phyloP scores from a whole-genome alignment of 2,113 vertebrate species.

The Propithecus coquereli region DNA sequence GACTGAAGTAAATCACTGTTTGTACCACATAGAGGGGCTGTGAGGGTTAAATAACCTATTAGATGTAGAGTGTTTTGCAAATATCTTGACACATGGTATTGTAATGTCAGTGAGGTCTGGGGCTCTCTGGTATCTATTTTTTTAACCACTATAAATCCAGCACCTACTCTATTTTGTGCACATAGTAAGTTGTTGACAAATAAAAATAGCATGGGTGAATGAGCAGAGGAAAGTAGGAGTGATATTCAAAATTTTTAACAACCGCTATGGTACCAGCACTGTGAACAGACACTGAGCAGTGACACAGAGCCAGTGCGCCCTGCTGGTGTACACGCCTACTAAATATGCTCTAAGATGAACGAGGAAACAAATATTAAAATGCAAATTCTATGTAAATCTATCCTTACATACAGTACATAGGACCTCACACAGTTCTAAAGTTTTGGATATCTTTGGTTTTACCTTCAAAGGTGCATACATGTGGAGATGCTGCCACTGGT shows the following conservation, averaged over 20 bases:
- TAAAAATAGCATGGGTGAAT: neutral
- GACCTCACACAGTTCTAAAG: neutral
- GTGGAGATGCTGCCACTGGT: neutral
- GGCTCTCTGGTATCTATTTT: neutral
- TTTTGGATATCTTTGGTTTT: neutral
- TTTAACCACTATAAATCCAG: neutral
- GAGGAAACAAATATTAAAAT: neutral
- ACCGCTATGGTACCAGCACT: accelerated
- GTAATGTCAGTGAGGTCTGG: neutral
- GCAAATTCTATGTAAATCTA: neutral
- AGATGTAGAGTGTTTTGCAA: neutral
- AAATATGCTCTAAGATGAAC: neutral
- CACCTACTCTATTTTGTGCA: neutral
- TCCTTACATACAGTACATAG: neutral
- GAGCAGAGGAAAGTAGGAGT: neutral
- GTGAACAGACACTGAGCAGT: neutral
- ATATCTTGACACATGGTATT: neutral
- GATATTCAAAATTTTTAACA: neutral
- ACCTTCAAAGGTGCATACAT: neutral
- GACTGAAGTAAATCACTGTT: neutral
- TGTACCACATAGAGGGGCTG: accelerated
- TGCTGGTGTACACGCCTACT: accelerated
- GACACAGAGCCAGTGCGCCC: neutral
- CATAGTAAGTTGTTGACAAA: neutral
- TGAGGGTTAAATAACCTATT: neutral